A percentile compares a stretch with the other conserved stretches of the same genome.
Evolutionary conservation across 2,888 invertebrate genomes (phyloP).

Genomic region (Drosophila mulleri): DNA sequence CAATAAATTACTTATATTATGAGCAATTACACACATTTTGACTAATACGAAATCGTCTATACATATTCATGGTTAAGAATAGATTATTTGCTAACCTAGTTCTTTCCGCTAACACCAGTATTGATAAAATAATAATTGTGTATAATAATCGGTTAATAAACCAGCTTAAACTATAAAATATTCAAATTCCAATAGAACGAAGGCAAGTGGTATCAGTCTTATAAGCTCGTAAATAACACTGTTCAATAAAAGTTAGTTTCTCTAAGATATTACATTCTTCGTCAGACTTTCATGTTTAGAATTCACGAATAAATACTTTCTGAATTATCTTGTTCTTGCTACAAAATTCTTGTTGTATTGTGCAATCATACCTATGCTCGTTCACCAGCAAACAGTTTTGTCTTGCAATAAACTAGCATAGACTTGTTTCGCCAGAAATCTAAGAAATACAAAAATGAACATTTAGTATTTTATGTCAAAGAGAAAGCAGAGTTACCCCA

Average conservation of each 20-base stretch:
- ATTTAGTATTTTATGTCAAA: rapidly evolving
- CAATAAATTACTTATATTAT: neutral
- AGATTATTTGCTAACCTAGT: too few relatives aligned
- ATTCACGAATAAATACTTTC: neutral
- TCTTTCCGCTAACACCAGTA: neutral
- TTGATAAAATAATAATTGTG: neutral
- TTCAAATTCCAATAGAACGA: neutral
- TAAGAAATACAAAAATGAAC: slow-evolving; percentile 61
- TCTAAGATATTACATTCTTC: too few relatives aligned
- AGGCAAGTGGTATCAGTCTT: slow-evolving; percentile 54
- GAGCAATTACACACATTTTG: neutral
- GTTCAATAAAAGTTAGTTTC: neutral
- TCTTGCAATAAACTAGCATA: slow-evolving; percentile 88
- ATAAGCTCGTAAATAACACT: neutral
- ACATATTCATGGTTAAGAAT: too few relatives aligned
- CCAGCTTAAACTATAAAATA: neutral
- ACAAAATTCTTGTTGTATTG: neutral
- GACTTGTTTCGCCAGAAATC: slow-evolving; percentile 88
- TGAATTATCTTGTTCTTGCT: neutral
- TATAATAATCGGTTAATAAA: neutral
- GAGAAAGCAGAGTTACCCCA: neutral
- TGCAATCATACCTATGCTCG: neutral
- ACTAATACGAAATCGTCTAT: neutral
- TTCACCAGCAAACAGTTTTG: slow-evolving; percentile 90
- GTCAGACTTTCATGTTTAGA: too few relatives aligned